Evolutionary conservation across 2,888 invertebrate genomes (phyloP).

Genomic region (Caenorhabditis wallacei): DNA sequence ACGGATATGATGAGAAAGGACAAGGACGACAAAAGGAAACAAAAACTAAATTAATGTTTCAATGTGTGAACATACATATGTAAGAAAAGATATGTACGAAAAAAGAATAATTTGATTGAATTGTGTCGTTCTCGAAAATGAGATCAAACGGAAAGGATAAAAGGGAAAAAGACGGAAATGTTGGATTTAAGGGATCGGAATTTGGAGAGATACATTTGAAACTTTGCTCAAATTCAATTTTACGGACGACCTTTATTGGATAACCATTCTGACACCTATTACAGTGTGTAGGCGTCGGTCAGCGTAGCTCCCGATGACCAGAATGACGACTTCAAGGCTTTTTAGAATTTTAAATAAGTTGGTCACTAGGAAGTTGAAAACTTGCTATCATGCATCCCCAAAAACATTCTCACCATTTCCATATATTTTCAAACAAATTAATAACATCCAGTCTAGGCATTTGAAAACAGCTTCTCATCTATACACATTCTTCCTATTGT

Average conservation of each 20-base stretch:
- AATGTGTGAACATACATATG: conserved; percentile 23
- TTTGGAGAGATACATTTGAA: conserved; percentile 9
- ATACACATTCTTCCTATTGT: conserved; percentile 5
- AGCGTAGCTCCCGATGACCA: no score
- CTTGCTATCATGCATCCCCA: no score
- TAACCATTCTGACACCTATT: not conserved
- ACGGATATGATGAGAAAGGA: conserved; percentile 26
- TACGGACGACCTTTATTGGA: not conserved
- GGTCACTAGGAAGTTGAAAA: no score
- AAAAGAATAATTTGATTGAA: conserved; percentile 14
- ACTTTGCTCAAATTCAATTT: conserved; percentile 22
- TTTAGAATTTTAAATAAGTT: no score
- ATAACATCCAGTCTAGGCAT: not conserved
- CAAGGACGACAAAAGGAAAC: not conserved
- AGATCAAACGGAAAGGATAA: conserved; percentile 24
- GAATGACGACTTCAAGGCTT: no score
- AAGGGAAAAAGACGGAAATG: not conserved
- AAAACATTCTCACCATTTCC: no score
- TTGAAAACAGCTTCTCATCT: not conserved
- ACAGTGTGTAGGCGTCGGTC: not conserved
- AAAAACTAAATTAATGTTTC: conserved; percentile 28
- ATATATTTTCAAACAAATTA: not conserved
- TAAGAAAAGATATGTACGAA: not conserved
- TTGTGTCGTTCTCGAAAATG: conserved; percentile 30
- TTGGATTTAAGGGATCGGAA: not conserved